phyloP scores from a whole-genome alignment of 2,888 invertebrate species.

The Drosophila conformis region DNA sequence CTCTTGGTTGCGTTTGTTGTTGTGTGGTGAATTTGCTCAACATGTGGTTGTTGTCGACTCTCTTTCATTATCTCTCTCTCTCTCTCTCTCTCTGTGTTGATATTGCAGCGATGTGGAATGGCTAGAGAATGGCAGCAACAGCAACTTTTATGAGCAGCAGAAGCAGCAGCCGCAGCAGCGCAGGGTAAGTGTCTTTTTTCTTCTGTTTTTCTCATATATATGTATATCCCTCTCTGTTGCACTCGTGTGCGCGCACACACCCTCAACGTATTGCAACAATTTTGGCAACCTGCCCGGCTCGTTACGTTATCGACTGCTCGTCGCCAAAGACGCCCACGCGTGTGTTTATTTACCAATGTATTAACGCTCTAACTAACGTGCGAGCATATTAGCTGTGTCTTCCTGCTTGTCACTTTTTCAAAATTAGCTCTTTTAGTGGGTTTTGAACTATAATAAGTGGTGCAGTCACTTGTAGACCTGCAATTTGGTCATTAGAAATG shows the following conservation, averaged over 20 bases:
- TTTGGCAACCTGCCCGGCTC: constrained; percentile 72
- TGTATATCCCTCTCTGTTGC: constrained; percentile 5
- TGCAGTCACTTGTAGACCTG: background rate
- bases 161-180: constrained; percentile 62
- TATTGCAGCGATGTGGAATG: constrained; percentile 68
- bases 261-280: constrained; percentile 64
- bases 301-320: constrained; percentile 66
- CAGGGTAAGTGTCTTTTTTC: constrained; percentile 57
- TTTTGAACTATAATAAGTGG: background rate
- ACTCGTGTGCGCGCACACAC: constrained; percentile 32
- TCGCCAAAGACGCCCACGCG: constrained; percentile 65
- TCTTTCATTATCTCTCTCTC: constrained; percentile 17
- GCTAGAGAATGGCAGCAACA: constrained; percentile 68
- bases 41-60: constrained; percentile 68
- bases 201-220: background rate
- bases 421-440: too few relatives aligned
- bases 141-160: constrained; percentile 68
- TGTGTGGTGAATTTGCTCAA: constrained; percentile 67
- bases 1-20: constrained; percentile 51
- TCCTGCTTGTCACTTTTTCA: background rate
- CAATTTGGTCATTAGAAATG: background rate
- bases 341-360: constrained; percentile 65
- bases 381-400: background rate
- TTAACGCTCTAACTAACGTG: constrained; percentile 24
- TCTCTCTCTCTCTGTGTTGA: constrained; percentile 28